Conservation (phyloP, 1,140 invertebrate species). For the Drosophila pruinosa region DNA sequence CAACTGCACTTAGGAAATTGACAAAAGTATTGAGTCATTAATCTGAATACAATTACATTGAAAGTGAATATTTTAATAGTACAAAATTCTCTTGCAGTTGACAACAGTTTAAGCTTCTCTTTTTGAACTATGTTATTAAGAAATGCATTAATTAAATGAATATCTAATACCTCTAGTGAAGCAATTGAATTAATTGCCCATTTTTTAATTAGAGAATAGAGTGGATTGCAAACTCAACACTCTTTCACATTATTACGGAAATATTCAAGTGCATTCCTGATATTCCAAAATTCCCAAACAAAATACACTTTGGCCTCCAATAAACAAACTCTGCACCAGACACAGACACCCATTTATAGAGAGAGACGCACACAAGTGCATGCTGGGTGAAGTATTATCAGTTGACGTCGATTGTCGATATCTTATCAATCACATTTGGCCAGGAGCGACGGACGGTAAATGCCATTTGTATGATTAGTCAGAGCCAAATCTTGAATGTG, state of each 20-base stretch:
- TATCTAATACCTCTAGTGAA: too few relatives aligned
- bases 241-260: background rate
- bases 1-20: too few relatives aligned
- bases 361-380: background rate
- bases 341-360: background rate
- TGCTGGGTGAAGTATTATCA: constrained; percentile 28
- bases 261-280: background rate
- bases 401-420: constrained; percentile 40
- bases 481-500: constrained; percentile 34
- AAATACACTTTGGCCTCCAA: background rate
- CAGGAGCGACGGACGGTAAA: constrained; percentile 19
- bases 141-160: too few relatives aligned
- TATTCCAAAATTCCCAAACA: background rate
- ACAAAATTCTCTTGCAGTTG: too few relatives aligned
- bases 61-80: too few relatives aligned
- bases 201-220: too few relatives aligned
- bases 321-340: background rate
- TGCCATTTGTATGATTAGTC: constrained; percentile 54
- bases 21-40: too few relatives aligned
- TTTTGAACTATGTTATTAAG: too few relatives aligned
- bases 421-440: constrained; percentile 63
- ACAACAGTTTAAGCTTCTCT: too few relatives aligned
- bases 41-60: too few relatives aligned
- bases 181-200: too few relatives aligned
- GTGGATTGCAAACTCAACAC: too few relatives aligned